Evolutionary conservation across 2,797 vertebrate genomes (phyloP).

Genomic region (Antennarius maculatus): DNA sequence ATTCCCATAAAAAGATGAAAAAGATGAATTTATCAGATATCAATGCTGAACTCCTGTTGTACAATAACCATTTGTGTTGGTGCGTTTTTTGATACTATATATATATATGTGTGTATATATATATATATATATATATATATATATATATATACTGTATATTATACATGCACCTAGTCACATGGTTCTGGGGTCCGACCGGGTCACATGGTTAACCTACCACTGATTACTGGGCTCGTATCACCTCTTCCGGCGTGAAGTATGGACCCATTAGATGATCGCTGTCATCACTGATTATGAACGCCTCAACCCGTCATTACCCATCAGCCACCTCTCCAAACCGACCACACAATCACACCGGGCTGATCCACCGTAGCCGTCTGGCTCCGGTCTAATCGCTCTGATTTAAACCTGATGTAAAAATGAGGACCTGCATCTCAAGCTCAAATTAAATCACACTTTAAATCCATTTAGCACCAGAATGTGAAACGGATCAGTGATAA

Average conservation of each 20-base stretch:
- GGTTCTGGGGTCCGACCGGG: background rate
- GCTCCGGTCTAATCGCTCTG: background rate
- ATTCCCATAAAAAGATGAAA: too few relatives aligned
- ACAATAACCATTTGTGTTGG: too few relatives aligned
- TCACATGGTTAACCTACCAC: conserved; percentile 14
- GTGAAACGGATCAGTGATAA: too few relatives aligned
- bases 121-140: too few relatives aligned
- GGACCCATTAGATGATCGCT: conserved; percentile 72
- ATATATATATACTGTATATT: too few relatives aligned
- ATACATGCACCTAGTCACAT: background rate
- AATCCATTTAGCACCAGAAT: too few relatives aligned
- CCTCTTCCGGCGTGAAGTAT: conserved; percentile 36
- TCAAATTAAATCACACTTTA: background rate
- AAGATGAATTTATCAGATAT: too few relatives aligned
- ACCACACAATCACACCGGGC: conserved; percentile 56
- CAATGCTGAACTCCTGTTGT: too few relatives aligned
- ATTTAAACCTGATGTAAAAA: conserved; percentile 11
- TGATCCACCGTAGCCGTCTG: conserved; percentile 7
- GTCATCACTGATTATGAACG: conserved; percentile 79
- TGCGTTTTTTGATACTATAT: too few relatives aligned
- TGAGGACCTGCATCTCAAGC: conserved; percentile 24
- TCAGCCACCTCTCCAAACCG: conserved; percentile 38
- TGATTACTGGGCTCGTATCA: conserved; percentile 51
- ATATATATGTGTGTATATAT: too few relatives aligned
- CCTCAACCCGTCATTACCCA: conserved; percentile 51